Evolutionary conservation across 2,888 invertebrate species (phyloP).

Genomic region (Athalia cordata): DNA sequence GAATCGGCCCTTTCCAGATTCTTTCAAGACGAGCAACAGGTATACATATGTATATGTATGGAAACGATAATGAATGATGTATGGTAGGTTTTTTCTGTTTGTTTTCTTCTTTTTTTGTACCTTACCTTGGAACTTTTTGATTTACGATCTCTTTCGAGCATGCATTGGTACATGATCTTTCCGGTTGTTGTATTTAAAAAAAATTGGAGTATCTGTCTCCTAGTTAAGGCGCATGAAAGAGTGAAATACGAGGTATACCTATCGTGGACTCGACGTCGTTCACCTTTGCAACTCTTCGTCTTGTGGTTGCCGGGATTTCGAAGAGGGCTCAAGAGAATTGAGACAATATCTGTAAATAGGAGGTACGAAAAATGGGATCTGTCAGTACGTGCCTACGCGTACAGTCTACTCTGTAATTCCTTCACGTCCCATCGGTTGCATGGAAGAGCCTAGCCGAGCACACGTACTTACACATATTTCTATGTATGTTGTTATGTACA

Average conservation of each 20-base stretch:
- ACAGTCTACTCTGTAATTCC: conserved; percentile 37
- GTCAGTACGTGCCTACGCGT: conserved; percentile 41
- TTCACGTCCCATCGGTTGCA: conserved; percentile 38
- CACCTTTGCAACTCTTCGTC: neutral
- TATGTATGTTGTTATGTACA: neutral
- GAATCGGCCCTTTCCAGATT: neutral
- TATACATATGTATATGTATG: neutral
- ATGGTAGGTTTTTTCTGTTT: neutral
- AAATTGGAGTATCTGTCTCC: no score
- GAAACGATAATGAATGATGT: conserved; percentile 13
- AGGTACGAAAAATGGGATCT: conserved; percentile 36
- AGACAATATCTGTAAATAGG: conserved; percentile 40
- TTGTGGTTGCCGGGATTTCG: conserved; percentile 6
- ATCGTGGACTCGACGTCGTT: neutral
- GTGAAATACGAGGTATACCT: neutral
- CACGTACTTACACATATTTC: conserved; percentile 8
- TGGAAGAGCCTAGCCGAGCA: neutral
- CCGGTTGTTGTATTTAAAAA: neutral
- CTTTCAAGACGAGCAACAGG: conserved; percentile 7
- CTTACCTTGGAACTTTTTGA: neutral
- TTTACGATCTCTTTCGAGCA: conserved; percentile 12
- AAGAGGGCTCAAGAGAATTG: conserved; percentile 23
- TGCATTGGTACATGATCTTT: conserved; percentile 1
- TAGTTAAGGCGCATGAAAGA: neutral
- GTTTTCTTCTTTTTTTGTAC: neutral